Evolutionary conservation across 2,797 vertebrate species (phyloP).

Genomic region (Pteronotus mesoamericanus): DNA sequence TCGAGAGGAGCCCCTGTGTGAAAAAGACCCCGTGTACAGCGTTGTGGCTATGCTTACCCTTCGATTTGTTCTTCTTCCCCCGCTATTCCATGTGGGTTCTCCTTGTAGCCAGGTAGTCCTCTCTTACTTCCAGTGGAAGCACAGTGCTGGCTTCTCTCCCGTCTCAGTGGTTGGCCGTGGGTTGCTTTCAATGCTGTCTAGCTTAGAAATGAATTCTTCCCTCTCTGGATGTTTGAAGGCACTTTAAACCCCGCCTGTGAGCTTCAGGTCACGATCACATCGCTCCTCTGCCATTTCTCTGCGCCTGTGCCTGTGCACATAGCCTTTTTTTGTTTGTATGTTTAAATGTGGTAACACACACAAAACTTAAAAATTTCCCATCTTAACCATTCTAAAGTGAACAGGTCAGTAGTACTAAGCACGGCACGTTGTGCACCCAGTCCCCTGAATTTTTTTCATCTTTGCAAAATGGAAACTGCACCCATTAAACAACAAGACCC

Average conservation of each 20-base stretch:
- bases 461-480: background rate
- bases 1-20: background rate
- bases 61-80: background rate
- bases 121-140: background rate
- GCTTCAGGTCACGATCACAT: background rate
- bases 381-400: background rate
- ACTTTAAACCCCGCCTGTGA: background rate
- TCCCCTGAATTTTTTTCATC: background rate
- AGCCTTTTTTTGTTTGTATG: background rate
- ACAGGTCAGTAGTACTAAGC: background rate
- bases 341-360: background rate
- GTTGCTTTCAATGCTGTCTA: background rate
- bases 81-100: background rate
- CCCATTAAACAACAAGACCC: background rate
- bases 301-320: rapidly evolving
- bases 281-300: background rate
- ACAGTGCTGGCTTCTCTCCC: rapidly evolving
- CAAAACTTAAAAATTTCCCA: no score
- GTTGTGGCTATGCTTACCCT: background rate
- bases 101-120: background rate
- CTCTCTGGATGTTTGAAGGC: background rate
- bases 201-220: background rate
- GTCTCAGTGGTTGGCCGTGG: background rate
- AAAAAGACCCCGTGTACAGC: background rate
- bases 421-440: rapidly evolving